These are phyloP conservation scores for Pipa parva DNA, from an alignment of 2,113 vertebrate genomes.

Conservation along the genomic window DNA sequence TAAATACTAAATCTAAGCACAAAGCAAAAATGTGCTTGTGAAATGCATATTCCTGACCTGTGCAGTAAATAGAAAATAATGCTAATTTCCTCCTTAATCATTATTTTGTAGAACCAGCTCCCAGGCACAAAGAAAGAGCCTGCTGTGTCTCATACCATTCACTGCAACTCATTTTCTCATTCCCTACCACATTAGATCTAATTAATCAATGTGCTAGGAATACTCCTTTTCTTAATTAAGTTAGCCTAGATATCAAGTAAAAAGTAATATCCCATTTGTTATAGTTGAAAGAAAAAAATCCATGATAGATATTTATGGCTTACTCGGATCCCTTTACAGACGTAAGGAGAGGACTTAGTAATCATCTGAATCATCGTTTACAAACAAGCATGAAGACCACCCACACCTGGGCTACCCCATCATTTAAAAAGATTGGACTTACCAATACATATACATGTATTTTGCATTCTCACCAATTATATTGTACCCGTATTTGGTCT, in stretches of 20 bases:
- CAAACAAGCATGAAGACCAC: too few species aligned
- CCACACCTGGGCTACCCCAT: too few species aligned
- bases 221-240: conserved; percentile 58
- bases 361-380: not conserved
- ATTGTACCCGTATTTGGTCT: too few species aligned
- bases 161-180: conserved; percentile 60
- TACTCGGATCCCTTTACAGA: conserved; percentile 36
- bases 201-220: conserved; percentile 63
- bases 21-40: conserved; percentile 65
- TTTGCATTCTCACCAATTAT: too few species aligned
- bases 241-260: conserved; percentile 53
- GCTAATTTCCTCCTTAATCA: conserved; percentile 63
- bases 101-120: conserved; percentile 64
- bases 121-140: conserved; percentile 64
- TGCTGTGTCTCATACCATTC: conserved; percentile 64
- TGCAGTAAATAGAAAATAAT: conserved; percentile 60
- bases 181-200: conserved; percentile 58
- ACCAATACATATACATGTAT: too few species aligned
- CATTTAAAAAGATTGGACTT: too few species aligned
- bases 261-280: conserved; percentile 54
- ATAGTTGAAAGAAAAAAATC: conserved; percentile 44
- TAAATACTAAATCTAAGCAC: conserved; percentile 9
- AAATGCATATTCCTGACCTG: conserved; percentile 61
- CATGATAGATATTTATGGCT: conserved; percentile 37
- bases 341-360: not conserved